These are phyloP conservation scores for Labeo calbasu DNA, from an alignment of 2,797 vertebrate species.

Conservation along the genomic window DNA sequence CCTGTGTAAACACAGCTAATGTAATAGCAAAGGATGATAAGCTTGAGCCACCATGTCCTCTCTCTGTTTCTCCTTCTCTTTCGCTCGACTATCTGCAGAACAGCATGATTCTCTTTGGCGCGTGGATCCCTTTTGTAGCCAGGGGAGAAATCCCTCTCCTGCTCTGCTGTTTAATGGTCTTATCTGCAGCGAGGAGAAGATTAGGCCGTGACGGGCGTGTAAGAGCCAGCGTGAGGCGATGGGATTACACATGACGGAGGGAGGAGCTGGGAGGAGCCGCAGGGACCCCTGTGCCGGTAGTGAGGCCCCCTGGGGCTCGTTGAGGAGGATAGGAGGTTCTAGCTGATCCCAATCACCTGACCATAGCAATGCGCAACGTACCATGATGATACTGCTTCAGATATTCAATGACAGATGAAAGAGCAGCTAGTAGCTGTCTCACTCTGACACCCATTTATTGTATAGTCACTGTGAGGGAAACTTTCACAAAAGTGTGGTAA, in stretches of 20 bases:
- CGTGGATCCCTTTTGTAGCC: conserved; percentile 68
- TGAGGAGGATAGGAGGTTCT: conserved; percentile 1
- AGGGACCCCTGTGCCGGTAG: conserved; percentile 11
- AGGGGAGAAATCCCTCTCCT: conserved; percentile 70
- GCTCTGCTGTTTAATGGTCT: conserved; percentile 76
- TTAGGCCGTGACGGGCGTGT: conserved; percentile 65
- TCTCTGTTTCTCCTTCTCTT: conserved; percentile 33
- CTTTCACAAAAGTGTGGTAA: background rate
- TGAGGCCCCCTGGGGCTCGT: background rate
- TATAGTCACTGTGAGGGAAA: background rate
- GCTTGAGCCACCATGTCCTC: conserved; percentile 48
- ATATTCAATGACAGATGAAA: conserved; percentile 1
- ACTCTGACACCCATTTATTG: background rate
- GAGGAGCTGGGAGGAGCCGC: conserved; percentile 41
- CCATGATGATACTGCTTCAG: background rate
- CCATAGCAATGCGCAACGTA: background rate
- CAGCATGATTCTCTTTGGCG: conserved; percentile 45
- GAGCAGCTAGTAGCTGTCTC: background rate
- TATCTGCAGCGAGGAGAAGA: conserved; percentile 68
- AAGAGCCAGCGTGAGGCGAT: conserved; percentile 52
- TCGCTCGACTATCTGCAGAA: conserved; percentile 47
- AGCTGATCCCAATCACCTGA: background rate
- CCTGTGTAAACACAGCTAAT: conserved; percentile 73
- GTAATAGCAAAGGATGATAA: conserved; percentile 68
- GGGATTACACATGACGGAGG: conserved; percentile 54